These are phyloP conservation scores for Dendronephthya gigantea DNA, from an alignment of 64 coral and sea anemone genomes.

Conservation along the genomic window DNA sequence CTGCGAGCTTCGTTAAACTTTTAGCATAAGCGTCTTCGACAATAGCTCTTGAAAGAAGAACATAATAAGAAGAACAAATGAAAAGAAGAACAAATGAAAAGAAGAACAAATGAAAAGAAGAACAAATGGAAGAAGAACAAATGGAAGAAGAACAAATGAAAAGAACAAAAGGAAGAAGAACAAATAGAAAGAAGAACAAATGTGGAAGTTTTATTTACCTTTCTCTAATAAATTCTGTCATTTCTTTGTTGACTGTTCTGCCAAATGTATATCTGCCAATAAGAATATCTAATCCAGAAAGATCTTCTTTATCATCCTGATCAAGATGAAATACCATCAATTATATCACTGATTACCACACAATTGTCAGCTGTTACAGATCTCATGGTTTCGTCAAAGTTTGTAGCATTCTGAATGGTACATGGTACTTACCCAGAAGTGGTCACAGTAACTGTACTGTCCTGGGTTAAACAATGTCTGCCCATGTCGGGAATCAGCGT, in stretches of 20 bases:
- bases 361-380: background rate
- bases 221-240: background rate
- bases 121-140: background rate
- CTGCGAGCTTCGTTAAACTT: background rate
- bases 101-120: background rate
- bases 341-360: background rate
- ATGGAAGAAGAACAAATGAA: background rate
- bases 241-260: background rate
- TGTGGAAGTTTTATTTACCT: background rate
- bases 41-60: background rate
- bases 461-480: slow-evolving; percentile 4
- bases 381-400: background rate
- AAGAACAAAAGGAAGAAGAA: background rate
- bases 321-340: background rate
- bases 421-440: background rate
- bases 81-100: background rate
- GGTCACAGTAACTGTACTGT: slow-evolving; percentile 9
- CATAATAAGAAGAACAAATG: background rate
- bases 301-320: slow-evolving; percentile 12
- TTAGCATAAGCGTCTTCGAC: background rate
- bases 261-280: background rate
- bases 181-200: background rate
- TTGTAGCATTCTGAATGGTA: background rate
- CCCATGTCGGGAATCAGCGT: background rate
- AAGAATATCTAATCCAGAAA: background rate